Evolutionary conservation across 2,797 vertebrate genomes (phyloP).

Genomic region (Catamblyrhynchus diadema): DNA sequence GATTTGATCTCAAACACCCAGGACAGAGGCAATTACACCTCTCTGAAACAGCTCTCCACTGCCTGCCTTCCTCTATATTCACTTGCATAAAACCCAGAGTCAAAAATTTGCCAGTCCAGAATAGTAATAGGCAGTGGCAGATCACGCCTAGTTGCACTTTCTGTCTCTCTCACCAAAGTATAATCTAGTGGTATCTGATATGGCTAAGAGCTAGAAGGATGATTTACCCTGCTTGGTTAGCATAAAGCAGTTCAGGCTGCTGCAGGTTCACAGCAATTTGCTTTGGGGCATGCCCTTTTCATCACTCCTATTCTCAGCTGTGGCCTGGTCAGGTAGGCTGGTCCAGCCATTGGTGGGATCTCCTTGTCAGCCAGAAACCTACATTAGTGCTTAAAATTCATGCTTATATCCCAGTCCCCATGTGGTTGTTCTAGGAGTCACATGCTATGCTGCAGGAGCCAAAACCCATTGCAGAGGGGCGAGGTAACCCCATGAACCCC

Average conservation of each 20-base stretch:
- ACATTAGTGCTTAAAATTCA: not conserved
- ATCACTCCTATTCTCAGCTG: not conserved
- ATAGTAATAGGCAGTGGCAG: not conserved
- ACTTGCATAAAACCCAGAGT: not conserved
- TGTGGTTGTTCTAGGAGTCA: not conserved
- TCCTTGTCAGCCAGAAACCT: not conserved
- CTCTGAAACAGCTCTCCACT: not conserved
- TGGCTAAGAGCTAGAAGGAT: not conserved
- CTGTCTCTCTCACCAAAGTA: not conserved
- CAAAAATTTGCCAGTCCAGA: not conserved
- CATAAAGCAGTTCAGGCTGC: not conserved
- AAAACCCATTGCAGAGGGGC: accelerated
- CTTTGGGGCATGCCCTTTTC: not conserved
- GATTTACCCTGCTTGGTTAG: not conserved
- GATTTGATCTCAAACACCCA: not conserved
- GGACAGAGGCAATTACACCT: not conserved
- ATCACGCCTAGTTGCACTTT: not conserved
- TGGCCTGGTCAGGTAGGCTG: not conserved
- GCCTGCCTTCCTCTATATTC: not conserved
- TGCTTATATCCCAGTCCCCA: accelerated
- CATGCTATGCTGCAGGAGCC: not conserved
- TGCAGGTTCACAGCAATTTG: not conserved
- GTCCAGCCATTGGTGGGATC: not conserved
- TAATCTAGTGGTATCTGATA: not conserved
- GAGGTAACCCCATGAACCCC: not conserved